Percentiles rank a stretch among this genome's conserved stretches.
Conservation (phyloP, 2,113 vertebrate genomes). For the Percopsis transmontana region DNA sequence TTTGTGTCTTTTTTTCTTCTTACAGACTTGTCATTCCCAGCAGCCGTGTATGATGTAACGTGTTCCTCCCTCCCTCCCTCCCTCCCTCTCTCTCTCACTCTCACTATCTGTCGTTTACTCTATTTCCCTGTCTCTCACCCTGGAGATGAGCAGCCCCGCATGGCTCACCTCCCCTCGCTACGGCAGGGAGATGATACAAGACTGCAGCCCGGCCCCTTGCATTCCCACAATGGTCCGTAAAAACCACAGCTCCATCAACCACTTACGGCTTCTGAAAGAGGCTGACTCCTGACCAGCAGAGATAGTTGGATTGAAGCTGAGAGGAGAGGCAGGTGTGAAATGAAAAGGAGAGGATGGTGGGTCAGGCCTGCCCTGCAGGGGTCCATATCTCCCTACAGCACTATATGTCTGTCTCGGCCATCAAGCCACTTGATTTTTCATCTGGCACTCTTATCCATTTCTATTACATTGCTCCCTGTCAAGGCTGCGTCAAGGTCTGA, state of each 20-base stretch:
- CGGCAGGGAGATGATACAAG: slow-evolving; percentile 64
- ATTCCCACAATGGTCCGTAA: slow-evolving; percentile 58
- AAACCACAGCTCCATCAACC: slow-evolving; percentile 70
- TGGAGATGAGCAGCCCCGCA: slow-evolving; percentile 40
- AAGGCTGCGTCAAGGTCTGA: slow-evolving; percentile 34
- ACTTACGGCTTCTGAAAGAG: slow-evolving; percentile 69
- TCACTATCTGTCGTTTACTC: background rate
- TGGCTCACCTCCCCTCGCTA: slow-evolving; percentile 42
- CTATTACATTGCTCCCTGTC: slow-evolving; percentile 44
- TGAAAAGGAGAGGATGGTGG: slow-evolving; percentile 17
- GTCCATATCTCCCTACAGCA: slow-evolving; percentile 34
- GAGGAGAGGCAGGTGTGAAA: slow-evolving; percentile 33
- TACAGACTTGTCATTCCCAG: slow-evolving; percentile 24
- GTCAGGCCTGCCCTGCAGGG: slow-evolving; percentile 34
- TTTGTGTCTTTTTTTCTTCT: background rate
- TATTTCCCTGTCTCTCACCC: slow-evolving; percentile 19
- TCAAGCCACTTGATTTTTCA: slow-evolving; percentile 55
- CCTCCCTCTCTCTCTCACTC: slow-evolving; percentile 1
- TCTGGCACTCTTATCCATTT: slow-evolving; percentile 45
- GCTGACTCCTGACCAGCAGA: slow-evolving; percentile 67
- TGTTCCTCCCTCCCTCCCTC: slow-evolving; percentile 10
- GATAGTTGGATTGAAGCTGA: slow-evolving; percentile 61
- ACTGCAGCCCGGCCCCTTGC: slow-evolving; percentile 48
- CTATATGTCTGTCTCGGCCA: slow-evolving; percentile 40
- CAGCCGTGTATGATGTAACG: slow-evolving; percentile 45